These are phyloP conservation scores for Calvadosia cruxmelitensis DNA, from an alignment of 30 jellyfish, hydroid and myxozoan genomes.

Conservation along the genomic window DNA sequence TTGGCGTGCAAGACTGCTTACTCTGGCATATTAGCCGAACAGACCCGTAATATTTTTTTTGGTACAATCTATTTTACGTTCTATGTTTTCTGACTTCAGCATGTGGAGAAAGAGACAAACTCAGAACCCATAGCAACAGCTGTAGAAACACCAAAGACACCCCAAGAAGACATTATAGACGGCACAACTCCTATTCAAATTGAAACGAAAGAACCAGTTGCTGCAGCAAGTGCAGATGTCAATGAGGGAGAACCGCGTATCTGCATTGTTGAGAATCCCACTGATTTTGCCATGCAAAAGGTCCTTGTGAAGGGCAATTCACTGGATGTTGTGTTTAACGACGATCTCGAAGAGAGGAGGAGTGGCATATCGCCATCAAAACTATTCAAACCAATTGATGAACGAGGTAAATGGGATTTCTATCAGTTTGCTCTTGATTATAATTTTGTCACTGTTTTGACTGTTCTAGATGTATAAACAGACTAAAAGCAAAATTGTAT, in stretches of 20 bases:
- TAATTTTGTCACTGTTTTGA: no score
- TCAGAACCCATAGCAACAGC: slow-evolving; percentile 3
- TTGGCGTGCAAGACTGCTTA: no score
- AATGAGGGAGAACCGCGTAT: neutral
- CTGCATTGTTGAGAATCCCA: slow-evolving; percentile 44
- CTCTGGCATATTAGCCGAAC: no score
- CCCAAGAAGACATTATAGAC: neutral
- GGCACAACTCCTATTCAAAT: no score
- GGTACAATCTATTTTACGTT: slow-evolving; percentile 21
- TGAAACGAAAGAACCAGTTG: no score
- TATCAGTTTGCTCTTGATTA: no score
- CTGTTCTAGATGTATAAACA: no score
- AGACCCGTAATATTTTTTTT: no score
- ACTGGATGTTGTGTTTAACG: slow-evolving; percentile 62
- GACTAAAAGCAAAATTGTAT: no score
- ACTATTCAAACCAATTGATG: neutral
- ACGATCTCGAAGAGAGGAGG: slow-evolving; percentile 57
- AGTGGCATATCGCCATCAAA: slow-evolving; percentile 24
- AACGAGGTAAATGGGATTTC: neutral
- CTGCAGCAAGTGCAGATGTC: neutral
- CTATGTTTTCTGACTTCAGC: neutral
- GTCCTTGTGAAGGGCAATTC: slow-evolving; percentile 77
- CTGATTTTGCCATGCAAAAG: slow-evolving; percentile 65
- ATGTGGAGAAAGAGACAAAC: neutral
- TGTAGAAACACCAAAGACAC: slow-evolving; percentile 3